Conservation (phyloP, 2,888 invertebrate genomes). For the Acanthosepion pharaonis region DNA sequence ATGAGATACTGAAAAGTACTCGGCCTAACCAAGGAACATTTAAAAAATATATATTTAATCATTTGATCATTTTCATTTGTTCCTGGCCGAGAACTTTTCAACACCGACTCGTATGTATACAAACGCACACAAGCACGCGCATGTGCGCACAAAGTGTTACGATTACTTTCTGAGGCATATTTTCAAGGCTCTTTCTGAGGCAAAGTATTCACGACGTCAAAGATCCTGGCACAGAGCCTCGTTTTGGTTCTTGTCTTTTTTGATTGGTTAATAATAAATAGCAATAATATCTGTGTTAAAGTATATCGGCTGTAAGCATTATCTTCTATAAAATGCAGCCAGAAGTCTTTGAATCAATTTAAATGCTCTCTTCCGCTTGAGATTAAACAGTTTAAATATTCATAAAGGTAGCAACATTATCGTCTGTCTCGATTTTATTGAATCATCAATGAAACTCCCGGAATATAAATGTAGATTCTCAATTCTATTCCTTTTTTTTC, state of each 20-base stretch:
- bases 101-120: too few relatives aligned
- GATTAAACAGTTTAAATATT: not conserved
- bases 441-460: not conserved
- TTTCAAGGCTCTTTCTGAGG: too few relatives aligned
- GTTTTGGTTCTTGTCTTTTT: not conserved
- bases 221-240: not conserved
- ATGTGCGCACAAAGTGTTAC: too few relatives aligned
- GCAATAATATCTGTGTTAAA: not conserved
- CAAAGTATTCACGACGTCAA: not conserved
- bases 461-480: not conserved
- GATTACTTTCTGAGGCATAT: too few relatives aligned
- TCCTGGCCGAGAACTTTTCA: too few relatives aligned
- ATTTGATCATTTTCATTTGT: too few relatives aligned
- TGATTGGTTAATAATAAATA: slow-evolving; percentile 16
- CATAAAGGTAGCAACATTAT: not conserved
- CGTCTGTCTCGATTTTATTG: not conserved
- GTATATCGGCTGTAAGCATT: not conserved
- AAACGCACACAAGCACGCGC: too few relatives aligned
- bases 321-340: not conserved
- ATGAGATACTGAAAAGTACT: not conserved
- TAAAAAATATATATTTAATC: too few relatives aligned
- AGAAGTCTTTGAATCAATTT: not conserved
- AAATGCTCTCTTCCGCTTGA: not conserved
- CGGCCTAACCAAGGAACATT: too few relatives aligned
- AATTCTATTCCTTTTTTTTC: not conserved